Evolutionary conservation across 2,797 vertebrate species (phyloP), one percentile per base, ranked within the genome.

Genomic region (Microchirus variegatus): DNA sequence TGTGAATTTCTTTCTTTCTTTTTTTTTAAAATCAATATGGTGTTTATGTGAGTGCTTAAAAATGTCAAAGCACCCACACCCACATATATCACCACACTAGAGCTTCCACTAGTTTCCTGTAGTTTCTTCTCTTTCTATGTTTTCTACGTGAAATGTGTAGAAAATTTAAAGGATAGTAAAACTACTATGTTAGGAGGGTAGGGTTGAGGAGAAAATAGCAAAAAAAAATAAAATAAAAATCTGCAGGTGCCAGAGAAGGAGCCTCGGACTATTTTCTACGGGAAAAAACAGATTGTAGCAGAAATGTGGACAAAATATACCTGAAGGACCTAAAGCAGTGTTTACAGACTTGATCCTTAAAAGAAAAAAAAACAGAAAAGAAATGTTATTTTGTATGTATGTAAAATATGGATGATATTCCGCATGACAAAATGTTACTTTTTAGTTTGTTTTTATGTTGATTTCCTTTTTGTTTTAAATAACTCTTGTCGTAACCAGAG

Each of bases 311-410:
- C 22, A 42, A 76, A 77, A 43, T 14, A 26, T 73, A 81, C 47
- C 62, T 45, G 80, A 87, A 86, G 85, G 87, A 91, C 78, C 73
- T 73, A 73, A 84, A 86, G 72, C 86, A 88, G 89, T 92, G 92
- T 93, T 92, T 92, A 92, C 89, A 91, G 78, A 88, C 78, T 80
- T 57, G 83, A 86, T 90, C 89, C 78, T 87, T 87, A 75, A 78
- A 75, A 66, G 73, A 74, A 55, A 61, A 55, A 61, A 75, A 84
- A 22, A 22, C 22, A 22, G 61, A 70, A 73, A 63, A 78, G 42
- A 84, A 62, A 80, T 89, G 87, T 91, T 77, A 87, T 90, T 93
- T 91, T 94, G 87, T 91, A 91, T 83, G 84, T 90, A 91, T 91
- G 87, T 92, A 89, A 89, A 86, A 78, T 87, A 88, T 73, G 82